Percentiles rank a stretch among this genome's conserved stretches.
Evolutionary conservation across 2,888 invertebrate genomes (phyloP).

Genomic region (Proisotoma minuta): DNA sequence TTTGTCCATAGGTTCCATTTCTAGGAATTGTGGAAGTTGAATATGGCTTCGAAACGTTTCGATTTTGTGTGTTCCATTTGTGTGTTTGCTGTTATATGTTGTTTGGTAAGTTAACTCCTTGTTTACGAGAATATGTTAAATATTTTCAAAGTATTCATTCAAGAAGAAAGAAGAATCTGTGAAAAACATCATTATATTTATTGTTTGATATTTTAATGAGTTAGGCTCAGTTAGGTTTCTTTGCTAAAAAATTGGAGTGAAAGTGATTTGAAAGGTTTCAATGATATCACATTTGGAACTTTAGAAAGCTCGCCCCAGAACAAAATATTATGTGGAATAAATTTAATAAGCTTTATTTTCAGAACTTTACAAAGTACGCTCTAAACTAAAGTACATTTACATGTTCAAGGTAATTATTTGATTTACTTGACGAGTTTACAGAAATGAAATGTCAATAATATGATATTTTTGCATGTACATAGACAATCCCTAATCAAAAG

Average conservation of each 20-base stretch:
- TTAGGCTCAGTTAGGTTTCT: no score
- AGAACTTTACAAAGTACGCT: slow-evolving; percentile 7
- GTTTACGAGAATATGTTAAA: no score
- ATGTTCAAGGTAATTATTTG: slow-evolving; percentile 1
- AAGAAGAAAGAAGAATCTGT: no score
- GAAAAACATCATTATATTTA: no score
- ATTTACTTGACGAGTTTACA: neutral
- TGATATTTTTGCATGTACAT: neutral
- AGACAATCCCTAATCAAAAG: neutral
- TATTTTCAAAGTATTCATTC: no score
- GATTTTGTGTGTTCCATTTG: neutral
- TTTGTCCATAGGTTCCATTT: neutral
- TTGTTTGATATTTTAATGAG: no score
- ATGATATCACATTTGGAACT: no score
- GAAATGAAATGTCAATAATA: neutral
- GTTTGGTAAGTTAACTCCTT: neutral
- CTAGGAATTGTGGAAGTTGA: neutral
- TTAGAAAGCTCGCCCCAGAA: no score
- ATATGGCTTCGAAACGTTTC: neutral
- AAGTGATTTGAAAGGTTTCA: no score
- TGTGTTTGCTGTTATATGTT: neutral
- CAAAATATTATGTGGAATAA: no score
- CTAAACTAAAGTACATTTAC: slow-evolving; percentile 7
- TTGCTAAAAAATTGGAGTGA: no score
- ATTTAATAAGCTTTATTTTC: no score